Evolutionary conservation across 2,888 invertebrate genomes (phyloP).

Genomic region (Craniophora ligustri): DNA sequence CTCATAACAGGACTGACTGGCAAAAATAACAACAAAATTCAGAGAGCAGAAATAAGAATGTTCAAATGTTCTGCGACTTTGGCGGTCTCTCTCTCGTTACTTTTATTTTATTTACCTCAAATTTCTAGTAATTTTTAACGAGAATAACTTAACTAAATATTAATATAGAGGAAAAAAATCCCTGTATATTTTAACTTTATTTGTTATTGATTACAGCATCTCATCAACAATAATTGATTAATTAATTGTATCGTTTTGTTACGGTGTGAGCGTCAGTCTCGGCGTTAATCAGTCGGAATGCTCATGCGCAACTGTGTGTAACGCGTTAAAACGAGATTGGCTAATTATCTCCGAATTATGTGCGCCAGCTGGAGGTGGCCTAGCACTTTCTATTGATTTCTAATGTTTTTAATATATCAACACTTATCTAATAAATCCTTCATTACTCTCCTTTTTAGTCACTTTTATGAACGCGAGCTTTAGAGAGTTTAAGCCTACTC

Average conservation of each 20-base stretch:
- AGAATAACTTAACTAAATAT: too few relatives aligned
- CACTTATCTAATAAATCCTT: slow-evolving; percentile 15
- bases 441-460: slow-evolving; percentile 5
- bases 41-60: too few relatives aligned
- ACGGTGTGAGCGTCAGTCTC: slow-evolving; percentile 32
- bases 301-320: slow-evolving; percentile 54
- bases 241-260: slow-evolving; percentile 5
- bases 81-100: too few relatives aligned
- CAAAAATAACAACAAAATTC: too few relatives aligned
- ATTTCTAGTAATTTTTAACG: too few relatives aligned
- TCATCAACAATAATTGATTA: neutral
- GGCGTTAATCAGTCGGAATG: slow-evolving; percentile 59
- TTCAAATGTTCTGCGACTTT: too few relatives aligned
- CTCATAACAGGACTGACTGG: too few relatives aligned
- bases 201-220: slow-evolving; percentile 1
- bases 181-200: too few relatives aligned
- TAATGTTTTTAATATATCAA: slow-evolving; percentile 43
- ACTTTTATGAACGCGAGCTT: too few relatives aligned
- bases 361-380: slow-evolving; percentile 36
- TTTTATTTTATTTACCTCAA: too few relatives aligned
- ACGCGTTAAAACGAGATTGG: slow-evolving; percentile 64
- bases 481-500: too few relatives aligned
- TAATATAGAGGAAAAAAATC: neutral
- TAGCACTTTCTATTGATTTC: slow-evolving; percentile 63
- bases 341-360: slow-evolving; percentile 68